Evolutionary conservation across 2,888 invertebrate species (phyloP).

Genomic region (Drosophila acutilabella): DNA sequence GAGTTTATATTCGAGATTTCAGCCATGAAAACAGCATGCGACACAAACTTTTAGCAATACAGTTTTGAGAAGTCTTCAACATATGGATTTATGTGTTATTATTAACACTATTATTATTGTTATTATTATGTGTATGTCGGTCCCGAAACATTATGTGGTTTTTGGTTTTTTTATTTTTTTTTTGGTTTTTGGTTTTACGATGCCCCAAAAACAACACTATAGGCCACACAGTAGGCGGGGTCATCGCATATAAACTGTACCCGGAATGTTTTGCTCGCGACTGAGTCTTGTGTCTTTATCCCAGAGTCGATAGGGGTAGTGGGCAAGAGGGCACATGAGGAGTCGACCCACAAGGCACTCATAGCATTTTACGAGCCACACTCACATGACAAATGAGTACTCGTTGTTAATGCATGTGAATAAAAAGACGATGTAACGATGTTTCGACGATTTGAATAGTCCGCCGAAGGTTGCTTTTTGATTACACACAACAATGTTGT

Average conservation of each 20-base stretch:
- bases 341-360: conserved; percentile 20
- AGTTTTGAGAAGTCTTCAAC: conserved; percentile 26
- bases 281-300: conserved; percentile 16
- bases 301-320: neutral
- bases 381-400: conserved; percentile 27
- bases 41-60: conserved; percentile 32
- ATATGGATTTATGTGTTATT: conserved; percentile 60
- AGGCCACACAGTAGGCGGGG: conserved; percentile 14
- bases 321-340: neutral
- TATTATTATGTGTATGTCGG: conserved; percentile 19
- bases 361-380: conserved; percentile 28
- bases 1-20: conserved; percentile 31
- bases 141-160: conserved; percentile 17
- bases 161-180: conserved; percentile 13
- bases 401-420: conserved; percentile 25
- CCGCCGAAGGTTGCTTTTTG: conserved; percentile 21
- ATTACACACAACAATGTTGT: conserved; percentile 15
- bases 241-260: conserved; percentile 7
- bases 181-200: conserved; percentile 31
- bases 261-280: conserved; percentile 9
- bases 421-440: conserved; percentile 26
- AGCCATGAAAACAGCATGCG: conserved; percentile 27
- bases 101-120: conserved; percentile 24
- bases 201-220: conserved; percentile 6
- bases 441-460: conserved; percentile 30